Percentiles rank a stretch among this genome's conserved stretches.
These are phyloP conservation scores for Lethenteron reissneri DNA, from an alignment of 2,113 vertebrate species.

Conservation along the genomic window DNA sequence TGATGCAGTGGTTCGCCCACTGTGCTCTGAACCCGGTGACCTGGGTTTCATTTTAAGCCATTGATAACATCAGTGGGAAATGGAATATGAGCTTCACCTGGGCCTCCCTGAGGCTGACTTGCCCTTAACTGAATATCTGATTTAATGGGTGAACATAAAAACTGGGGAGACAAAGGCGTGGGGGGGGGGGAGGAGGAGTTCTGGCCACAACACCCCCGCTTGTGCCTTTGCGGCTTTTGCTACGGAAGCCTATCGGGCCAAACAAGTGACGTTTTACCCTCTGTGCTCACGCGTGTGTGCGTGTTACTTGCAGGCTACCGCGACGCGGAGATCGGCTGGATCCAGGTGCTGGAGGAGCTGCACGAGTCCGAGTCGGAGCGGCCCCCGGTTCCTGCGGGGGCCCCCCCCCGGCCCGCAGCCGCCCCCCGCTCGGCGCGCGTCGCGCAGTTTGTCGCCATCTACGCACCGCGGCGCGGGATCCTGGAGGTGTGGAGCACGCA, in stretches of 20 bases:
- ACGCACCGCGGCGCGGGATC: constrained; percentile 71
- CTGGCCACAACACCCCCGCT: neutral
- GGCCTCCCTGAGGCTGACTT: too few species aligned
- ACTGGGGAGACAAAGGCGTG: constrained; percentile 2
- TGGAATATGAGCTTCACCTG: too few species aligned
- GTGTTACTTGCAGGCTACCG: constrained; percentile 43
- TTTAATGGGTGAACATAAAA: neutral
- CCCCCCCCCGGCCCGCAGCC: constrained; percentile 24
- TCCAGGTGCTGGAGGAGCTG: constrained; percentile 61
- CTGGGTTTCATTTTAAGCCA: too few species aligned
- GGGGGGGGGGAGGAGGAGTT: neutral
- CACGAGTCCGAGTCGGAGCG: constrained; percentile 44
- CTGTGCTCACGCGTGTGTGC: neutral
- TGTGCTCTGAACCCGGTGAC: too few species aligned
- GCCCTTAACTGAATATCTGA: neutral
- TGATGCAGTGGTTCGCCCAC: too few species aligned
- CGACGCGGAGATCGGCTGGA: constrained; percentile 75
- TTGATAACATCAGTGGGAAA: too few species aligned
- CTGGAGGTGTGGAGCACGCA: constrained; percentile 89
- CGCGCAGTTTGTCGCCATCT: constrained; percentile 80
- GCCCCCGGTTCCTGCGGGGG: constrained; percentile 26
- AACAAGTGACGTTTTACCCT: neutral
- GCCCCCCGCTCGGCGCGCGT: constrained; percentile 24
- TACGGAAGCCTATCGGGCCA: neutral
- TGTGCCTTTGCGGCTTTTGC: neutral